phyloP scores from a whole-genome alignment of 1,140 invertebrate genomes.

The Drosophila sulfurigaster region DNA sequence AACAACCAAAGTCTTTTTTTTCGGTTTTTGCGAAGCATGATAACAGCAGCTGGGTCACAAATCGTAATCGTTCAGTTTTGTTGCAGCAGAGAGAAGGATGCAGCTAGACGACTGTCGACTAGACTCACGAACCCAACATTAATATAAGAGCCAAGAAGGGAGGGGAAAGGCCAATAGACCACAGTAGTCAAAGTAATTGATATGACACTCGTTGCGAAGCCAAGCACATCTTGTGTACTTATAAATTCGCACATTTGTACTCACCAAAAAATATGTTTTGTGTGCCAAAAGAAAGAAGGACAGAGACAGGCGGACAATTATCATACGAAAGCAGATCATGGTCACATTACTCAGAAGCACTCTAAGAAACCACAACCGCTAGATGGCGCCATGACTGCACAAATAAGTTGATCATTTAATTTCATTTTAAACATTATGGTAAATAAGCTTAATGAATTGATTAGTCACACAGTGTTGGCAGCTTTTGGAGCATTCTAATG shows the following conservation, averaged over 20 bases:
- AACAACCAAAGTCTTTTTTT: slow-evolving; percentile 33
- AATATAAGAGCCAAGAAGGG: neutral
- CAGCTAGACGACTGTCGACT: slow-evolving; percentile 29
- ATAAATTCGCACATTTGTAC: slow-evolving; percentile 4
- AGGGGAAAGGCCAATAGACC: slow-evolving; percentile 15
- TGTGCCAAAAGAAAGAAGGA: no score
- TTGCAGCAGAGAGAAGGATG: slow-evolving; percentile 25
- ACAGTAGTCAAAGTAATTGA: slow-evolving; percentile 39
- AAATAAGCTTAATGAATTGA: slow-evolving; percentile 9
- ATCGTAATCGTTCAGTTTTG: slow-evolving; percentile 40
- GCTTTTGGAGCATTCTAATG: slow-evolving; percentile 1
- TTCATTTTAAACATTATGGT: neutral
- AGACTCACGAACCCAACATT: slow-evolving; percentile 22
- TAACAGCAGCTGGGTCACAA: slow-evolving; percentile 48
- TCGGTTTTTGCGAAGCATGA: slow-evolving; percentile 35
- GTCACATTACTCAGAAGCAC: neutral
- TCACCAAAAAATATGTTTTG: no score
- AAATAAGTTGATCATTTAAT: neutral
- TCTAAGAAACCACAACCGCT: neutral
- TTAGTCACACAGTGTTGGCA: neutral
- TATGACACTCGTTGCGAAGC: slow-evolving; percentile 2
- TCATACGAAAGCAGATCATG: neutral
- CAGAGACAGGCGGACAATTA: neutral
- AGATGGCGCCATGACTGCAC: neutral
- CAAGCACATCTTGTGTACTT: slow-evolving; percentile 1